Percentiles rank a stretch among this genome's conserved stretches.
phyloP scores from a whole-genome alignment of 2,113 vertebrate species.

The Gorilla gorilla region DNA sequence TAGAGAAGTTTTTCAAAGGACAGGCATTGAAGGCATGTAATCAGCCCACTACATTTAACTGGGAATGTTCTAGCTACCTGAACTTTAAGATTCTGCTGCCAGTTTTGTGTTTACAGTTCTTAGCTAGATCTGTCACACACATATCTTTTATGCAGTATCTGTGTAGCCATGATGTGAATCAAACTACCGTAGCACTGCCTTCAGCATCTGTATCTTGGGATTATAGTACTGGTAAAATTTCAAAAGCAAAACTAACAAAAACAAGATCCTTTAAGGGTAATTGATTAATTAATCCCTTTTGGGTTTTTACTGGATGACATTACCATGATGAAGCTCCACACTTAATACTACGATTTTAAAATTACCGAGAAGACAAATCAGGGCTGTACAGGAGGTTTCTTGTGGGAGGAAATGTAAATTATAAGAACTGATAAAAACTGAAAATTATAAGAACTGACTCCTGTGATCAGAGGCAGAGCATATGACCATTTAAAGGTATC shows the following conservation, averaged over 20 bases:
- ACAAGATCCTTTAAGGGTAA: not conserved
- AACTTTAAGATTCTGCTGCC: not conserved
- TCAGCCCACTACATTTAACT: not conserved
- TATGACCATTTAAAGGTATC: not conserved
- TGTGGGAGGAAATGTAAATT: not conserved
- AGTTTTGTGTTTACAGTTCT: not conserved
- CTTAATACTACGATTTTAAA: not conserved
- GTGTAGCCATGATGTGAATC: too few species aligned
- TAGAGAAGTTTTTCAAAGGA: not conserved
- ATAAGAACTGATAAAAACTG: not conserved
- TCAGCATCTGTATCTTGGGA: not conserved
- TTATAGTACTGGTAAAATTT: not conserved
- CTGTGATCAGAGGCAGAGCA: not conserved
- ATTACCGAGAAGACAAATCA: not conserved
- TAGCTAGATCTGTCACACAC: accelerated
- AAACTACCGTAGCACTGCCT: accelerated
- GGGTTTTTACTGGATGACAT: not conserved
- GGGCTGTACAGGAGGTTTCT: not conserved
- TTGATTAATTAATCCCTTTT: not conserved
- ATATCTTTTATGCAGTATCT: not conserved
- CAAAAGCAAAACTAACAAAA: not conserved
- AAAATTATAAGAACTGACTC: not conserved
- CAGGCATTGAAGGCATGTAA: not conserved
- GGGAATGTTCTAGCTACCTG: not conserved
- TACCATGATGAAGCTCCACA: not conserved